Evolutionary conservation across 1,140 invertebrate genomes (phyloP).

Genomic region (Drosophila simulans): DNA sequence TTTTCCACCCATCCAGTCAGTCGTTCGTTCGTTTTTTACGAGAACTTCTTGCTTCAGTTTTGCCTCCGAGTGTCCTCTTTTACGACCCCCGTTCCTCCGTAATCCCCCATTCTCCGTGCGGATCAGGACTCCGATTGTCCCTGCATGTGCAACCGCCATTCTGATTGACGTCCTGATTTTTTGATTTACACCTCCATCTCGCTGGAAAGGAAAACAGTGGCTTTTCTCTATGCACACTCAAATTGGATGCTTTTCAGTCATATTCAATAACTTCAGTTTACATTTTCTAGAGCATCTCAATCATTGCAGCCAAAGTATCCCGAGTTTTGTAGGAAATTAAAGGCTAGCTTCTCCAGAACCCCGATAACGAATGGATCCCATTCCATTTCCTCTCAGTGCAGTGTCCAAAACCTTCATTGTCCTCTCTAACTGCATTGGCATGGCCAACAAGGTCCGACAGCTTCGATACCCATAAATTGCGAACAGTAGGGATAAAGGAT

Average conservation of each 20-base stretch:
- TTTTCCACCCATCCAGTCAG: background rate
- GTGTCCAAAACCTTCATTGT: background rate
- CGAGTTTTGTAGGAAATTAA: background rate
- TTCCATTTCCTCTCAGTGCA: background rate
- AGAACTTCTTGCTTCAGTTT: slow-evolving; percentile 36
- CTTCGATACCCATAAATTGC: background rate
- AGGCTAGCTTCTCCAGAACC: background rate
- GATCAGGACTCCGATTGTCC: slow-evolving; percentile 29
- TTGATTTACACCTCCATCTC: slow-evolving; percentile 39
- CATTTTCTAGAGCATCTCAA: background rate
- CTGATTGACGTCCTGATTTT: slow-evolving; percentile 40
- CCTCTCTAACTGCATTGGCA: background rate
- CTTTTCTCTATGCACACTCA: background rate
- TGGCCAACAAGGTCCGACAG: slow-evolving; percentile 1
- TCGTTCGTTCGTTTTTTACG: slow-evolving; percentile 25
- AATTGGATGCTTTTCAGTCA: background rate
- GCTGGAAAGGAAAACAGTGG: slow-evolving; percentile 19
- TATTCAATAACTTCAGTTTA: background rate
- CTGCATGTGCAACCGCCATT: slow-evolving; percentile 28
- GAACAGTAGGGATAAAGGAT: slow-evolving; percentile 45
- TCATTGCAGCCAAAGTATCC: background rate
- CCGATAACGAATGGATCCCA: no score
- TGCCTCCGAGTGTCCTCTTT: slow-evolving; percentile 44
- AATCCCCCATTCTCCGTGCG: slow-evolving; percentile 26
- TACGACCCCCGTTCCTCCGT: slow-evolving; percentile 25